These are phyloP conservation scores for Drosophila orosa DNA, from an alignment of 1,140 invertebrate genomes.

Conservation along the genomic window DNA sequence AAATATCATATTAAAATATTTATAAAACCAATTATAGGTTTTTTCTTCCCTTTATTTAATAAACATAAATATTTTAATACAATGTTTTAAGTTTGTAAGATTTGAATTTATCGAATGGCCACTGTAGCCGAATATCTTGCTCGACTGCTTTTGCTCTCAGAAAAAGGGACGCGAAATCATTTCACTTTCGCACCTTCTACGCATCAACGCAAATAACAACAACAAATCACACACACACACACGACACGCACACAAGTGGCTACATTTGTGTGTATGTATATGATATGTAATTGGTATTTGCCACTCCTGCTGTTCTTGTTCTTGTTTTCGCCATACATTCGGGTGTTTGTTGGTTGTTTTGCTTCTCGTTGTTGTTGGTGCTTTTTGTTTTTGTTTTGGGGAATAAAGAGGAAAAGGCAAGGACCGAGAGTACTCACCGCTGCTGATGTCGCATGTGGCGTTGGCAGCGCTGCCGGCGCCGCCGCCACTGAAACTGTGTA, in stretches of 20 bases:
- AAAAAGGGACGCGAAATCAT: slow-evolving; percentile 58
- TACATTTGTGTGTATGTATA: slow-evolving; percentile 15
- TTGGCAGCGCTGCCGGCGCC: slow-evolving; percentile 59
- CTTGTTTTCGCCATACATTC: slow-evolving; percentile 20
- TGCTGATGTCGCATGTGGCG: slow-evolving; percentile 64
- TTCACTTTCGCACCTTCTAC: slow-evolving; percentile 78
- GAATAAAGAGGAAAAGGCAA: background rate
- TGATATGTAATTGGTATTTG: slow-evolving; percentile 36
- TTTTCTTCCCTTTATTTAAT: too few species aligned
- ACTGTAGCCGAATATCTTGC: slow-evolving; percentile 28
- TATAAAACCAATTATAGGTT: too few species aligned
- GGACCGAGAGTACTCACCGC: slow-evolving; percentile 63
- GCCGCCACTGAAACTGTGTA: slow-evolving; percentile 79
- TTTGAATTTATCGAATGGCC: background rate
- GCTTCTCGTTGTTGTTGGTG: slow-evolving; percentile 22
- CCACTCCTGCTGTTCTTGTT: slow-evolving; percentile 42
- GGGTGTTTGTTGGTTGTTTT: slow-evolving; percentile 21
- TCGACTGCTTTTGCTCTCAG: slow-evolving; percentile 3
- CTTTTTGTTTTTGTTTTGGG: slow-evolving; percentile 24
- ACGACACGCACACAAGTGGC: slow-evolving; percentile 16
- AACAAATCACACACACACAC: slow-evolving; percentile 23
- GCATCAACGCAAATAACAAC: slow-evolving; percentile 49
- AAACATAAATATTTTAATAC: background rate
- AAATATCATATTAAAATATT: background rate
- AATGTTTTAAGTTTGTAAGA: background rate